Evolutionary conservation across 2,888 invertebrate genomes (phyloP).

Genomic region (Brachynemurus nebulosus): DNA sequence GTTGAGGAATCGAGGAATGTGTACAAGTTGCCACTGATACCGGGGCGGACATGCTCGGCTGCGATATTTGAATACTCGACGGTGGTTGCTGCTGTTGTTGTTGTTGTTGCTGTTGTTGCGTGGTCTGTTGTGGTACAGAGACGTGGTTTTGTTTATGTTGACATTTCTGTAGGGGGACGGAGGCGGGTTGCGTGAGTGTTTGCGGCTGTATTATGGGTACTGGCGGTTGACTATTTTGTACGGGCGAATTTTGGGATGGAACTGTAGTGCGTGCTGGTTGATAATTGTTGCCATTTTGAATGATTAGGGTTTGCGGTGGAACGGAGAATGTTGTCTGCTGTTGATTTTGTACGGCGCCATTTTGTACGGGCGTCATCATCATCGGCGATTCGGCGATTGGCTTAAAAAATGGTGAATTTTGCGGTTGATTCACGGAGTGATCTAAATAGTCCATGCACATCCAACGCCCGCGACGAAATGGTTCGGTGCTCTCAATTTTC

Average conservation of each 20-base stretch:
- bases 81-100: constrained; percentile 13
- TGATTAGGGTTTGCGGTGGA: not conserved
- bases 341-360: no score
- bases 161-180: constrained; percentile 11
- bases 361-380: no score
- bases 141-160: constrained; percentile 7
- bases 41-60: not conserved
- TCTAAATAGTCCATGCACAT: constrained; percentile 89
- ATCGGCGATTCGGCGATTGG: not conserved
- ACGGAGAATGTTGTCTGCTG: not conserved
- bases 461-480: constrained; percentile 85
- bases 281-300: not conserved
- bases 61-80: not conserved
- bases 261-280: constrained; percentile 28
- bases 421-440: constrained; percentile 39
- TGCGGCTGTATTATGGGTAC: no score
- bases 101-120: constrained; percentile 12
- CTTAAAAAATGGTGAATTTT: constrained; percentile 2
- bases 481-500: constrained; percentile 91
- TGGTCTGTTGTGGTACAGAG: no score
- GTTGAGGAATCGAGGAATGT: no score
- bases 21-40: no score
- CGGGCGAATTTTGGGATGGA: constrained; percentile 19
- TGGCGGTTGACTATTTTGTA: no score
- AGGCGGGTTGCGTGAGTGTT: constrained; percentile 12